phyloP scores from a whole-genome alignment of 2,888 invertebrate species.

The Hyposoter dolosus region DNA sequence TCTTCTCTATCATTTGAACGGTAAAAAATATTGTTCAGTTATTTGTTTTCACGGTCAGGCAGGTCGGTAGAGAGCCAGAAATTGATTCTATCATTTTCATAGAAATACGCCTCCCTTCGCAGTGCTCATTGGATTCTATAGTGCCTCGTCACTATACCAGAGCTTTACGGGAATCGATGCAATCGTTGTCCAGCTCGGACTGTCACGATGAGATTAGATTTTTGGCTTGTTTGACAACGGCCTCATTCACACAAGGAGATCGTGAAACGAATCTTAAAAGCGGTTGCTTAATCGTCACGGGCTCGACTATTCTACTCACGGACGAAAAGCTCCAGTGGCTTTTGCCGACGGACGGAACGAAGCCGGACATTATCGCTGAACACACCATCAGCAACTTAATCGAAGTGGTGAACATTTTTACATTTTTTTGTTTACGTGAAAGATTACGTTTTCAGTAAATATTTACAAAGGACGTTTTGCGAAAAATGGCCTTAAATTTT shows the following conservation, averaged over 20 bases:
- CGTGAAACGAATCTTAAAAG: constrained; percentile 74
- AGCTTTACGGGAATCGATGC: constrained; percentile 77
- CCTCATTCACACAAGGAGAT: constrained; percentile 81
- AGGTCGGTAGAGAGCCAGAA: neutral
- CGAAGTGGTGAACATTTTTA: constrained; percentile 84
- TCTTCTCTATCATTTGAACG: constrained; percentile 85
- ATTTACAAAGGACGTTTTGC: no score
- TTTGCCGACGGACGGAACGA: constrained; percentile 77
- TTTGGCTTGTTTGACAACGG: constrained; percentile 84
- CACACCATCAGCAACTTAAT: constrained; percentile 86
- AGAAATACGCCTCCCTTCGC: constrained; percentile 84
- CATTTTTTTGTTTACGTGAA: neutral
- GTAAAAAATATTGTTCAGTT: constrained; percentile 76
- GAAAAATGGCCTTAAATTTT: no score
- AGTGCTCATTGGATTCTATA: constrained; percentile 84
- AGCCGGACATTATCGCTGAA: constrained; percentile 80
- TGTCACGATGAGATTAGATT: constrained; percentile 81
- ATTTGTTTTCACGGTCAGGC: neutral
- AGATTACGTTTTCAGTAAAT: no score
- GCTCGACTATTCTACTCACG: constrained; percentile 84
- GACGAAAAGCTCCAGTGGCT: constrained; percentile 85
- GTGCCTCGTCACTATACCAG: constrained; percentile 80
- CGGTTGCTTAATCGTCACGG: constrained; percentile 79
- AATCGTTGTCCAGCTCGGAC: constrained; percentile 78
- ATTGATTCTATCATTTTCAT: neutral